These are phyloP conservation scores for Syncerus caffer DNA, from an alignment of 2,797 vertebrate genomes.

Conservation along the genomic window DNA sequence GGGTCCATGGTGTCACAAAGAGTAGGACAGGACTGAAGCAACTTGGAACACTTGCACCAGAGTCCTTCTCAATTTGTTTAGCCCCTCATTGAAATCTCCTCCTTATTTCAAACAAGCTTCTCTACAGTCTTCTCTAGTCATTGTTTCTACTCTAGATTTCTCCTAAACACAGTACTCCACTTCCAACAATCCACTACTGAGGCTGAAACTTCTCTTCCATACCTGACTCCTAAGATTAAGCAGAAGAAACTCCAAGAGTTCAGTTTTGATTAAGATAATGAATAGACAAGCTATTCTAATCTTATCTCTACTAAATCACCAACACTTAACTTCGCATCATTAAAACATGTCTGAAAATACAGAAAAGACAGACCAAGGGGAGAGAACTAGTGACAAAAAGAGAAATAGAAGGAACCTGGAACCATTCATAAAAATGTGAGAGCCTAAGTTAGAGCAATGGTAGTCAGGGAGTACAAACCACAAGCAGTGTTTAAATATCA, in stretches of 20 bases:
- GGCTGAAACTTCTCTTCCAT: too few relatives aligned
- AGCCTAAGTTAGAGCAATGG: background rate
- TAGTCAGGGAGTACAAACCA: too few relatives aligned
- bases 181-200: background rate
- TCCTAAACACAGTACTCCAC: background rate
- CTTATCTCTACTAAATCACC: background rate
- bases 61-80: too few relatives aligned
- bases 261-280: background rate
- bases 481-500: background rate
- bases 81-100: too few relatives aligned
- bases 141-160: background rate
- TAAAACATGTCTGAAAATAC: background rate
- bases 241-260: background rate
- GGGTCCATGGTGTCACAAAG: too few relatives aligned
- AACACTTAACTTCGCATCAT: background rate
- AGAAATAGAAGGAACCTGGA: background rate
- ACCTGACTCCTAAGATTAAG: background rate
- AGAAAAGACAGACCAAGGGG: background rate
- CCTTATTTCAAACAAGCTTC: too few relatives aligned
- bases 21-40: too few relatives aligned
- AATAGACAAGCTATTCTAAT: background rate
- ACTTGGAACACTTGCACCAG: too few relatives aligned
- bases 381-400: background rate
- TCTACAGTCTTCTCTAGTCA: rapidly evolving
- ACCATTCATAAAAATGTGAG: background rate